Conservation (phyloP, 2,113 vertebrate species). For the Nannobrachium achirus region DNA sequence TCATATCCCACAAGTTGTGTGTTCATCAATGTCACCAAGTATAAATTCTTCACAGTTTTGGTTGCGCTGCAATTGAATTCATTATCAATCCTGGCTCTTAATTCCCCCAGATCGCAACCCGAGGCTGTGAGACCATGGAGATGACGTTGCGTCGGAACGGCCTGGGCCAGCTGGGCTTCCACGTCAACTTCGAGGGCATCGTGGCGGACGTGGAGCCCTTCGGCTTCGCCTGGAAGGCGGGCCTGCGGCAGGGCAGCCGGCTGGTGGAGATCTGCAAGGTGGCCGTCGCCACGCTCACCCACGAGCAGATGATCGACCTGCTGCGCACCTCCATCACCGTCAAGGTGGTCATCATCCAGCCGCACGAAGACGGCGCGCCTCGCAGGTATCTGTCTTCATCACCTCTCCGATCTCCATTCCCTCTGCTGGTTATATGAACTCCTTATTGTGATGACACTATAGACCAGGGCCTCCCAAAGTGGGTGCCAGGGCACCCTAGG, state of each 20-base stretch:
- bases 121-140: constrained; percentile 94
- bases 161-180: constrained; percentile 95
- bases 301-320: constrained; percentile 98
- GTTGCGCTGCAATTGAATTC: too few relatives aligned
- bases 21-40: neutral
- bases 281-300: constrained; percentile 93
- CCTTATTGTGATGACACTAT: neutral
- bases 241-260: constrained; percentile 92
- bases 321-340: constrained; percentile 91
- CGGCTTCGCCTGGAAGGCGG: constrained; percentile 96
- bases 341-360: constrained; percentile 96
- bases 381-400: constrained; percentile 85
- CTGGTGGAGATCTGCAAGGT: constrained; percentile 98
- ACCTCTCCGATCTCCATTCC: neutral
- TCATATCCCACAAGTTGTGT: constrained; percentile 15
- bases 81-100: too few relatives aligned
- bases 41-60: too few relatives aligned
- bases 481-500: too few relatives aligned
- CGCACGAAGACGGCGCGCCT: constrained; percentile 90
- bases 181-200: constrained; percentile 97
- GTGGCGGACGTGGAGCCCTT: constrained; percentile 97
- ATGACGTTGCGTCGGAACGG: constrained; percentile 92
- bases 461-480: too few relatives aligned
- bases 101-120: constrained; percentile 87
- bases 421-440: neutral